Percentiles rank a stretch among this genome's conserved stretches.
phyloP scores from a whole-genome alignment of 2,113 vertebrate genomes.

The Pseudopipra pipra region DNA sequence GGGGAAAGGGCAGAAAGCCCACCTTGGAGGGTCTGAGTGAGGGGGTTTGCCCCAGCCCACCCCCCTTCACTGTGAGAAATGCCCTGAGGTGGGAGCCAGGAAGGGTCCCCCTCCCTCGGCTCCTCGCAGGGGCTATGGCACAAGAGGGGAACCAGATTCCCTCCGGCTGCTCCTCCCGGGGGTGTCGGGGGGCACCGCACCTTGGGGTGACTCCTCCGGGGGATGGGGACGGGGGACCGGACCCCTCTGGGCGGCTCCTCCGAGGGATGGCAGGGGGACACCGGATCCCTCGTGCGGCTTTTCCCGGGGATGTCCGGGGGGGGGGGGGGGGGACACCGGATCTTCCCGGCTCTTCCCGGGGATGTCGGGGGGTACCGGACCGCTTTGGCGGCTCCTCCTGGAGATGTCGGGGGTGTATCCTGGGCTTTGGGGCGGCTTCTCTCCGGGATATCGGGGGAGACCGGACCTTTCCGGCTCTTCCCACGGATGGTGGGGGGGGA shows the following conservation, averaged over 20 bases:
- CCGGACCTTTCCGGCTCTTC: background rate
- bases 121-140: background rate
- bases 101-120: accelerated
- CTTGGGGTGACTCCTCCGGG: no score
- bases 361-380: no score
- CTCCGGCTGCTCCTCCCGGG: background rate
- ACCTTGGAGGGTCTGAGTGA: background rate
- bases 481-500: background rate
- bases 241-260: no score
- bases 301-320: no score
- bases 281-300: no score
- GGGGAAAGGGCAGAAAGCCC: background rate
- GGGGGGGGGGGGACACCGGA: no score
- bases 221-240: no score
- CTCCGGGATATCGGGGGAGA: background rate
- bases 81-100: no score
- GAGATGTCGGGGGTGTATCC: background rate
- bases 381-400: no score
- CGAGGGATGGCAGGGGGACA: no score
- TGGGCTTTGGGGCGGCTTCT: background rate
- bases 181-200: accelerated
- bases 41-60: background rate
- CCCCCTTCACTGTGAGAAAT: accelerated
- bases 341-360: no score
- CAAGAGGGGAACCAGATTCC: no score